Evolutionary conservation across 1,140 invertebrate species (phyloP), one percentile per base, ranked within the genome.

Genomic region (Trachelipus rathkii): DNA sequence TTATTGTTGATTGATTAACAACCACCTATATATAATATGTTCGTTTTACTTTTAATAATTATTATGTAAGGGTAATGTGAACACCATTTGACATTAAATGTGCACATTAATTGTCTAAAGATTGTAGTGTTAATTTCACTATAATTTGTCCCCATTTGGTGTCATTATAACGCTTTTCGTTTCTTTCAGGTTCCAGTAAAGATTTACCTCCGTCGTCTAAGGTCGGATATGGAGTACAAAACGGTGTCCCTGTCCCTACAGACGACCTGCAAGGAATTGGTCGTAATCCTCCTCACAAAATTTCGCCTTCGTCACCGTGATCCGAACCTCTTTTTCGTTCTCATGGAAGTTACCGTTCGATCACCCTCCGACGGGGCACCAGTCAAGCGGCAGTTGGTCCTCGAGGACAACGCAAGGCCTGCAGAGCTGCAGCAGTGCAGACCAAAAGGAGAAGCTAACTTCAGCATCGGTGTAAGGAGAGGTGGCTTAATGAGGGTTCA

Each of bases 141-240:
- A n/a, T n/a, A n/a, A n/a, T n/a, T n/a, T n/a, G 33, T 33, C 33
- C 33, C 1, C 33, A 33, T 33, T 33, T 33, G 33, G n/a, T n/a
- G n/a, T n/a, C n/a, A n/a, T n/a, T n/a, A n/a, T 33, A 33, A 33
- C 6, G 33, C 68, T 68, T 46, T 76, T 68, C n/a, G n/a, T 23
- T 44, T 21, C 23, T 43, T 19, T 0, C 80, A 81, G 80, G 76
- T 77, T 23, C 76, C 77, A 6, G 77, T 81, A 44, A 77, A 77
- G 15, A 74, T 81, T 8, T 77, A 78, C 71, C 74, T 79, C 43
- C 75, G 80, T 43, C 94, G 93, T 83, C 87, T 96, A 76, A 89
- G 94, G 68, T 90, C 93, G 0, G 94, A 96, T 85, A 95, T 96
- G 83, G 93, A 96, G 84, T 96, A 96, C 88, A 96, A 96, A 86